phyloP scores from a whole-genome alignment of 2,113 vertebrate species.

The Arvicanthis niloticus region DNA sequence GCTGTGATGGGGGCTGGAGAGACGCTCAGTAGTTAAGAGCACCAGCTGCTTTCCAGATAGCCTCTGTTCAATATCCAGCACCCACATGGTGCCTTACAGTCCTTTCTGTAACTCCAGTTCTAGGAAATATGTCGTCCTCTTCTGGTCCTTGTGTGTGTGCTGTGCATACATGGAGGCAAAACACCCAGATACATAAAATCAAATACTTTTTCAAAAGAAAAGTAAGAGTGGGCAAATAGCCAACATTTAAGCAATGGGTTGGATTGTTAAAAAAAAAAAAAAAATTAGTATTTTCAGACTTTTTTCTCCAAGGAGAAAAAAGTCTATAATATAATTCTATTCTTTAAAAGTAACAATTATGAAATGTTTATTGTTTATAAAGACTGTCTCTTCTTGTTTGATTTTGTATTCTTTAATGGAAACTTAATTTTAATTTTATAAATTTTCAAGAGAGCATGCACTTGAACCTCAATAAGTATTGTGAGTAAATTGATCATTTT shows the following conservation, averaged over 20 bases:
- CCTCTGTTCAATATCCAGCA: neutral
- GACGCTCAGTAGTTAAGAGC: neutral
- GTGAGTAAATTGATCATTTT: constrained; percentile 35
- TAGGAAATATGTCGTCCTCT: neutral
- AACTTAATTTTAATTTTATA: constrained; percentile 56
- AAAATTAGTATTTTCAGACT: constrained; percentile 46
- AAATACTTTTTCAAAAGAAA: neutral
- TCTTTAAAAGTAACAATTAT: neutral
- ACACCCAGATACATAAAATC: neutral
- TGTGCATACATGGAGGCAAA: neutral
- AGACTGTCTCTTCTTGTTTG: neutral
- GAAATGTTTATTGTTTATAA: constrained; percentile 53
- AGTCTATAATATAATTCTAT: neutral
- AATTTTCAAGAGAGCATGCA: constrained; percentile 36
- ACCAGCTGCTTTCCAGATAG: neutral
- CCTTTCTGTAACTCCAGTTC: neutral
- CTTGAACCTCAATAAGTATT: constrained; percentile 50
- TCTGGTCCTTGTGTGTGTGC: neutral
- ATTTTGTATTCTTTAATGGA: constrained; percentile 34
- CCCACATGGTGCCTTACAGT: neutral
- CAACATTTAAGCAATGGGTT: neutral
- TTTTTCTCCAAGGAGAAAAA: neutral
- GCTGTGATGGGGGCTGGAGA: neutral
- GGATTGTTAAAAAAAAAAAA: neutral
- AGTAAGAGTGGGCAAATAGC: constrained; percentile 43